Conservation (phyloP, 2,113 vertebrate genomes). For the Arizona elegans region DNA sequence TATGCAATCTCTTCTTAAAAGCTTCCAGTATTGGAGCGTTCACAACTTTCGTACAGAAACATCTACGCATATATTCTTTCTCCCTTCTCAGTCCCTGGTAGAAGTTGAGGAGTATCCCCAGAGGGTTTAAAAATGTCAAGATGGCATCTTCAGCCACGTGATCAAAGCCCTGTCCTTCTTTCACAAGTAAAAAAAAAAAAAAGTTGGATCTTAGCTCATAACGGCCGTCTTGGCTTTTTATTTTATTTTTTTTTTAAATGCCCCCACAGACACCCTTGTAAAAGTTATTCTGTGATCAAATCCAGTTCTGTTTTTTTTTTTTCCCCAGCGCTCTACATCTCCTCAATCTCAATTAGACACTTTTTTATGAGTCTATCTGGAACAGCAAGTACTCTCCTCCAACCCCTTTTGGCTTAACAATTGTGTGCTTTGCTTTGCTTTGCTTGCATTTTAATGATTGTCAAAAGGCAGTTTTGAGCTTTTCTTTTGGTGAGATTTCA, state of each 20-base stretch:
- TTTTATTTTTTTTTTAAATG: not conserved
- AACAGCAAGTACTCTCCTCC: not conserved
- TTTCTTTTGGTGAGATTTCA: not conserved
- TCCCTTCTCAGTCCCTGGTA: not conserved
- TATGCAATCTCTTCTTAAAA: too few relatives aligned
- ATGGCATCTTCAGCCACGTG: not conserved
- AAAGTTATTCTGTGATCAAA: not conserved
- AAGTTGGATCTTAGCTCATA: not conserved
- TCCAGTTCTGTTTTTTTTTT: not conserved
- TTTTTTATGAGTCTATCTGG: not conserved
- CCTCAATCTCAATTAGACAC: not conserved
- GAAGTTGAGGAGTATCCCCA: not conserved
- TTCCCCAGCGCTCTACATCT: not conserved
- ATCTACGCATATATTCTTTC: not conserved
- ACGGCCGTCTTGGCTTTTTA: not conserved
- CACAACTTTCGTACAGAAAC: not conserved
- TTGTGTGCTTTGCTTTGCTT: not conserved
- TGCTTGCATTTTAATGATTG: not conserved
- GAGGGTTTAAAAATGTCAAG: not conserved
- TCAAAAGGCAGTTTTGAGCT: not conserved
- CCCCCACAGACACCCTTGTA: not conserved
- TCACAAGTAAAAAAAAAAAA: not conserved
- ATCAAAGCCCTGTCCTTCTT: not conserved
- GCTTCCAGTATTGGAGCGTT: too few relatives aligned
- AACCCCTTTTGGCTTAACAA: not conserved